Conservation (phyloP, 2,888 invertebrate genomes). For the Amphimallon solstitiale region DNA sequence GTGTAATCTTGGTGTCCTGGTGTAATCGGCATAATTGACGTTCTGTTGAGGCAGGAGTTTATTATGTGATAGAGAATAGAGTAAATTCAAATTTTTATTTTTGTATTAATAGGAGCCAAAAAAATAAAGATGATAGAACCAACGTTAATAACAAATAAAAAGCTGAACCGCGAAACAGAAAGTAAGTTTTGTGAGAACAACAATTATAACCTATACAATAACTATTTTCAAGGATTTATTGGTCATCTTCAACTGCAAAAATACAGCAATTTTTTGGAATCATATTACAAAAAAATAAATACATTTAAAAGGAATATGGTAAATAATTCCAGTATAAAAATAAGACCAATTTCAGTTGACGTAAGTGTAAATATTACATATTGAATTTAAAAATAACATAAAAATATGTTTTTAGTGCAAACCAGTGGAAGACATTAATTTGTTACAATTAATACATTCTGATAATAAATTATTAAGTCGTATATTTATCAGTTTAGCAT, state of each 20-base stretch:
- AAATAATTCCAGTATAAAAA: slow-evolving; percentile 48
- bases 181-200: slow-evolving; percentile 53
- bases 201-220: slow-evolving; percentile 31
- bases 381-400: neutral
- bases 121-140: slow-evolving; percentile 56
- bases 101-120: slow-evolving; percentile 12
- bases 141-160: slow-evolving; percentile 56
- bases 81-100: no score
- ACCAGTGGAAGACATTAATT: slow-evolving; percentile 72
- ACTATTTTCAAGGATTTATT: slow-evolving; percentile 60
- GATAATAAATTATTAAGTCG: slow-evolving; percentile 85
- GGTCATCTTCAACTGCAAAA: slow-evolving; percentile 66
- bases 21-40: no score
- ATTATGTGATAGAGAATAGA: no score
- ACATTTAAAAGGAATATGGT: slow-evolving; percentile 56
- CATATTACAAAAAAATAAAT: slow-evolving; percentile 58
- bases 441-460: slow-evolving; percentile 79
- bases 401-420: slow-evolving; percentile 53
- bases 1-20: no score
- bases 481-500: slow-evolving; percentile 81
- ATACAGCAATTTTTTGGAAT: slow-evolving; percentile 67
- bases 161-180: slow-evolving; percentile 61
- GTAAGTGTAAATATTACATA: slow-evolving; percentile 44
- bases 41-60: no score
- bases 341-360: slow-evolving; percentile 48